Evolutionary conservation across 2,888 invertebrate genomes (phyloP), one percentile per base, ranked within the genome.

Genomic region (Noctua janthe): DNA sequence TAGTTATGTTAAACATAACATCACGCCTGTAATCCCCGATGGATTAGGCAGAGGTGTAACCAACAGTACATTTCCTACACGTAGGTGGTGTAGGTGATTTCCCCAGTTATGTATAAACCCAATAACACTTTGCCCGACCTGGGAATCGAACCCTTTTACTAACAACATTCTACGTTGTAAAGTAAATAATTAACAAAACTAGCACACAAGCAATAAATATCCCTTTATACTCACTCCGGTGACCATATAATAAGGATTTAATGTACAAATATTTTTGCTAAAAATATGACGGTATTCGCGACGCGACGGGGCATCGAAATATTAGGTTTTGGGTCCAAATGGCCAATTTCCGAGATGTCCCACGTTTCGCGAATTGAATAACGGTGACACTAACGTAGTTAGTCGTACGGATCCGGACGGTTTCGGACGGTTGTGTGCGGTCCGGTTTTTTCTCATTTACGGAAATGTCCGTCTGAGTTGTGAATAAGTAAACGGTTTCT

Each of bases 291-390:
- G 81, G 81, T 80, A 49, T 59, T 72, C 80, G 71, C 80, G 56
- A 51, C 80, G 71, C 80, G 56, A 51, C 78, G 77, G 85, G 85
- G 73, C 87, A 80, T 80, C 89, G 81, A 78, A 86, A 84, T 89
- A 89, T 89, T 85, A 84, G 62, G 85, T 90, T 47, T 89, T 84
- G 88, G 86, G 85, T 73, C 83, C 88, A 84, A 89, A 90, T 90
- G 88, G 88, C 76, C 89, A 89, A 90, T 89, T 90, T 88, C 88
- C 88, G 85, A 81, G 76, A 86, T 89, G 86, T 84, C 81, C 84
- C 87, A 80, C 88, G 87, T 82, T 78, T 70, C 78, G 76, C 72
- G 83, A 82, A 89, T 89, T 85, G 89, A 89, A 79, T 89, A 87
- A 90, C 76, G 80, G 78, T 73, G 85, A 80, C 82, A 78, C 78